Base-by-base conservation (phyloP, 2,797 vertebrate genomes). In the Molothrus ater region DNA sequence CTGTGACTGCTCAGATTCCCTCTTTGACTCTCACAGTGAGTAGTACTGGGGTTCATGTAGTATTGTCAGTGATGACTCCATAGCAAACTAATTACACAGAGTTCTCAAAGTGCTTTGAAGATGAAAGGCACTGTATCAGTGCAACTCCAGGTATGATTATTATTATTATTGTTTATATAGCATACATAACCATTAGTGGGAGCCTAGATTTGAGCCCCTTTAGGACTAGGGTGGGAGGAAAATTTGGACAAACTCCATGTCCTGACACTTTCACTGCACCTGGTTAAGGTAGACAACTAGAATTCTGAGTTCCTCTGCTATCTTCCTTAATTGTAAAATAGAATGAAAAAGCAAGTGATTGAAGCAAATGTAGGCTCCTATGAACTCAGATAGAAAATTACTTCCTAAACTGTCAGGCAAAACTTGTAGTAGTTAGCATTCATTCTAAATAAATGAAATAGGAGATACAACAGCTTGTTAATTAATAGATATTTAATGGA, bases 31-130 rank as follows among this genome's bases (percentile, higher is more conserved):
- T 81, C 76, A 76, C 45, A 64, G 47, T n/a, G 69, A 19, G 64
- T n/a, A 82, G 43, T 47, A 48, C n/a, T 40, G 79, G 75, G 54
- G 76, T 76, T 93, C n/a, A 48, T 9, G 57, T 34, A 90, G 86
- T 84, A 92, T 61, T n/a, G 0, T 51, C 34, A 17, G n/a, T 69
- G 79, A 88, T 94, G 80, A 97, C 68, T 90, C 66, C 45, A 42
- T 2, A 63, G 59, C 60, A 88, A 57, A 47, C 61, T 94, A 94
- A 96, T 95, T 96, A 88, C 5, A 82, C 2, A 40, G 70, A 45
- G 48, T 42, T 95, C 90, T 86, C 79, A 81, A 91, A 92, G 68
- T 24, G 31, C 94, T 96, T 95, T 97, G 93, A 96, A 97, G 96
- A 97, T 92, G 64, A 91, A 69, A 96, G 95, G 64, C 86, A 43